Base-by-base conservation (phyloP, 1,140 invertebrate species). In the Ditylenchus dipsaci region DNA sequence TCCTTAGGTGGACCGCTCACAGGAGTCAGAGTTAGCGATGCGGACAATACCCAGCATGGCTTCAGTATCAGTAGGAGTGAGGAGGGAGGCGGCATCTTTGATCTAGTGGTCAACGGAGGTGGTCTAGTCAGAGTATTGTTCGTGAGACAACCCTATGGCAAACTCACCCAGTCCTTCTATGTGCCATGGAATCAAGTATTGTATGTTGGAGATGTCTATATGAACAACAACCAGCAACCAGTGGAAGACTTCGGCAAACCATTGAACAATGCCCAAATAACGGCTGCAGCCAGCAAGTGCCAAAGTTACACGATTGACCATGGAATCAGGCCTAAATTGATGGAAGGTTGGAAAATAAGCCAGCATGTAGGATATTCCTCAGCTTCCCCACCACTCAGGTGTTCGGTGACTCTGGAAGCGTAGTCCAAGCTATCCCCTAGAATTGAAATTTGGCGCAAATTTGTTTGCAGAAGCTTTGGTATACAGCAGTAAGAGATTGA, bases 131-230 rank as follows among this genome's bases (percentile, higher is more conserved):
- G 58, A 78, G n/a, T 61, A 8, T 61, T 60, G 96, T 97, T 80
- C 91, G 63, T 93, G 62, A 87, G 93, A 67, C 90, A 91, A 43
- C 93, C 93, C 0, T 96, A 96, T 84, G 89, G 90, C 60, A 88
- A 91, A 0, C 89, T 91, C 72, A 90, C 88, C n/a, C 88, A 91
- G 79, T 92, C 94, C 64, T 90, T 96, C 1, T 91, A 91, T 81
- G 91, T 96, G 21, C 92, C 92, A 1, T 95, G 93, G 92, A 97
- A 97, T 85, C 91, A 95, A 87, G 92, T 85, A 74, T 83, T 85
- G 67, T 82, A 84, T 76, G 84, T 87, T 76, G 85, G 78, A 26
- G 61, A 73, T 42, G 68, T 83, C 17, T 58, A 58, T 21, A 81
- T 82, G 76, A 53, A 69, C 63, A 45, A 69, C 29, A 30, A 26